Evolutionary conservation across 2,888 invertebrate genomes (phyloP), one percentile per base, ranked within the genome.

Genomic region (Dolichomitus sp.): DNA sequence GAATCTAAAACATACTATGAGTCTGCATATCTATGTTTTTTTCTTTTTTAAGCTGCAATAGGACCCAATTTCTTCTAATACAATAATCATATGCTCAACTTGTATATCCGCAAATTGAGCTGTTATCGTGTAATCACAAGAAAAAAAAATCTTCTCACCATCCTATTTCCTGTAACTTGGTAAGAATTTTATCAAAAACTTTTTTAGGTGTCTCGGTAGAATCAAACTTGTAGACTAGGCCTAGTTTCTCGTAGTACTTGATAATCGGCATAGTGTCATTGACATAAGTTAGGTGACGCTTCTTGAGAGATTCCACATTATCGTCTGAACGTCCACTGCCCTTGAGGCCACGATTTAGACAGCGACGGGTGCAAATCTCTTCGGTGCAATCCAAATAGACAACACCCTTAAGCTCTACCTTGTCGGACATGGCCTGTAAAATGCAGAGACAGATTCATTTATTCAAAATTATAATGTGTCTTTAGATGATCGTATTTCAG

Each of bases 321-420:
- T 99, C 99, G 93, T 99, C 99, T 1, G 97, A 95, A 12, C 99
- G 96, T 0, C 99, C 99, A 93, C 98, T 99, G 65, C 98, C 98
- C 59, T 96, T 96, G 68, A 97, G 97, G 0, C 99, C 99, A 83
- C 99, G 96, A 4, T 95, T 95, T 74, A 99, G 92, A 92, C 99
- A 99, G 54, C 99, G 95, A 42, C 97, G 94, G 0, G 97, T 96
- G 93, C 99, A 99, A 7, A 96, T 95, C 85, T 98, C 96, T 88
- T 96, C 96, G 1, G 96, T 95, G 91, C 99, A 99, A 86, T 99
- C 98, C 89, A 99, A 97, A 93, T 98, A 99, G 33, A 99, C 94
- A 2, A 99, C 98, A 92, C 98, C 98, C 84, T 97, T 95, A 14
- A 99, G 95, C 79, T 97, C 95, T 0, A 97, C 96, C 93, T 98